Evolutionary conservation across 2,888 invertebrate species (phyloP), one percentile per base, ranked within the genome.

Genomic region (Polydrusus pterygomalis): DNA sequence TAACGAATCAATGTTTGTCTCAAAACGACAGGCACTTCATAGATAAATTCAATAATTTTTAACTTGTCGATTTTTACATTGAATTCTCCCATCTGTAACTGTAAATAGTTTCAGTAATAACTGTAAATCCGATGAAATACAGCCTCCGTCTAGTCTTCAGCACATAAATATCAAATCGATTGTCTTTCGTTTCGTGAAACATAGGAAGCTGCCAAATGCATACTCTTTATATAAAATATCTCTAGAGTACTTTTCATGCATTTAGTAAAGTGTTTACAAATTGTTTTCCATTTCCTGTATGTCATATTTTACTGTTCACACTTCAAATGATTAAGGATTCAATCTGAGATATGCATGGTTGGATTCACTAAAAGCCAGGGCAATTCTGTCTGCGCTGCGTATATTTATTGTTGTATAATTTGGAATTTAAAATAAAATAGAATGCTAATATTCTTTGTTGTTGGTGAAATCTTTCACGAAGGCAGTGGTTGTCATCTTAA

Each of bases 321-420:
- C 54, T 17, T 67, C 47, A 67, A 70, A 70, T 63, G 63, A 64
- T 63, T 40, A 25, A 71, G 67, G 34, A 34, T n/a, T 17, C 70
- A 51, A 34, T 63, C 17, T 63, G 30, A 70, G 49, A 51, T 51
- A 54, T 20, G 49, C 20, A 54, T 20, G 38, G 18, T 18, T 17
- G 15, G 17, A 67, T 25, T 13, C 67, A 7, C 17, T 51, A 15
- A 49, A 54, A 40, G 54, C 54, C 38, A 58, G 65, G 56, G 70
- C 75, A 69, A 25, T 34, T 15, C 34, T 17, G 58, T 45, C 65
- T 43, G 43, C n/a, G 43, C 9, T n/a, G n/a, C n/a, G n/a, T 43
- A 43, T 13, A 43, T 43, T 43, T 43, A 43, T 43, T 13, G n/a
- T 13, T 43, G 43, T 13, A 43, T 43, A 43, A n/a, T 43, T 43